These are phyloP conservation scores for Limnephilus lunatus DNA, from an alignment of 2,888 invertebrate genomes.

Conservation along the genomic window DNA sequence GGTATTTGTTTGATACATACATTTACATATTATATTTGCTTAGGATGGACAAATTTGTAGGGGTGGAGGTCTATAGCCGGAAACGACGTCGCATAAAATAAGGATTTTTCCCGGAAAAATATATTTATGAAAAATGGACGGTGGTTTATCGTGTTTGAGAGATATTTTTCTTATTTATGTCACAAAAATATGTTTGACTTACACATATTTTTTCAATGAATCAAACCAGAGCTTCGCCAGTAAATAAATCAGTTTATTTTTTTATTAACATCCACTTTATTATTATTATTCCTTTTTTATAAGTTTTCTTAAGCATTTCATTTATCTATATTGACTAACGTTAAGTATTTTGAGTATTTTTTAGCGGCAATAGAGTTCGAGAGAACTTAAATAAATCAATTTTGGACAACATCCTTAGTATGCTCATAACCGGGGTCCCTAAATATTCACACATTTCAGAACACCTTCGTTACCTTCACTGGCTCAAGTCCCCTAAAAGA, in stretches of 20 bases:
- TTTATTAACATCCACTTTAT: background rate
- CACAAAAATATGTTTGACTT: slow-evolving; percentile 31
- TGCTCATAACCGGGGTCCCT: too few relatives aligned
- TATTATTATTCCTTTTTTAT: background rate
- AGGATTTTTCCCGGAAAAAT: slow-evolving; percentile 43
- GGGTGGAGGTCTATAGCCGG: slow-evolving; percentile 32
- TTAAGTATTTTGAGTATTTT: too few relatives aligned
- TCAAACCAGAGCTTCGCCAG: background rate
- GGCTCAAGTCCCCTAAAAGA: too few relatives aligned
- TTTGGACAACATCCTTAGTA: too few relatives aligned
- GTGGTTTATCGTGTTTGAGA: slow-evolving; percentile 38
- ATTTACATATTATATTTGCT: slow-evolving; percentile 58
- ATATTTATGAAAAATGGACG: slow-evolving; percentile 27
- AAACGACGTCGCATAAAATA: slow-evolving; percentile 48
- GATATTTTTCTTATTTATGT: slow-evolving; percentile 38
- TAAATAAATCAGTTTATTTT: background rate
- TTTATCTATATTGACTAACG: background rate
- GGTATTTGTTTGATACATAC: slow-evolving; percentile 54
- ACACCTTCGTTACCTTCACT: too few relatives aligned
- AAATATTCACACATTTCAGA: too few relatives aligned
- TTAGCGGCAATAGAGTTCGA: background rate
- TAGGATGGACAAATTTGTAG: slow-evolving; percentile 55
- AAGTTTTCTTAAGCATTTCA: background rate
- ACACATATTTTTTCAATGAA: slow-evolving; percentile 27
- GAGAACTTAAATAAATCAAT: background rate